Evolutionary conservation across 2,797 vertebrate species (phyloP), one percentile per base, ranked within the genome.

Genomic region (Todus mexicanus): DNA sequence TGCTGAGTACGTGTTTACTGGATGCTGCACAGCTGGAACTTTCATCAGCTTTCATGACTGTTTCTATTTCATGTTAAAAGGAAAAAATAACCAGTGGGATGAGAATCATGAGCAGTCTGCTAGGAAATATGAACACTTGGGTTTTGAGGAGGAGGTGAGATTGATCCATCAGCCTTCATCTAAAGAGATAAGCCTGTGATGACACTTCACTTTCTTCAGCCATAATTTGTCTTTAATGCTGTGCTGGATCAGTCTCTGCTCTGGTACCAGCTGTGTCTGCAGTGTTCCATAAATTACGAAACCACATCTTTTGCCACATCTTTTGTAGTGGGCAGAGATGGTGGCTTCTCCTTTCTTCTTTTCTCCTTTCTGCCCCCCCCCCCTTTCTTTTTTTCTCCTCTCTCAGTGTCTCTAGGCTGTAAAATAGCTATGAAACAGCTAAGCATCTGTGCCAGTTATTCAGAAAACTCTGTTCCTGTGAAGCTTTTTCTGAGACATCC

Each of bases 21-120:
- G 84, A 77, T 89, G 84, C 89, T 69, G 78, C 89, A 70, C 79
- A 78, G 87, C 79, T 94, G 89, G 84, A 87, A 69, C 43, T 92
- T 91, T 73, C 33, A 84, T 88, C 42, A 75, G 65, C 56, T 94
- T 89, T 93, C 68, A 42, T 51, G 40, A 73, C 43, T 56, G 84
- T 83, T 93, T 86, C 78, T 78, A 5, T 85, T 61, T 87, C 1
- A 0, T 43, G 27, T 90, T 83, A 43, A 76, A 91, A 57, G n/a
- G 8, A 35, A 50, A 56, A 69, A 68, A 38, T 21, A 74, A 57
- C 35, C 31, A 71, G 70, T 70, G 70, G 61, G 69, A n/a, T 50
- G 60, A 85, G 70, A 94, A 87, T 87, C 31, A 19, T 21, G 47
- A 80, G 77, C 29, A 43, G 54, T 77, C 42, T 73, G 60, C 43